Evolutionary conservation across 1,140 invertebrate species (phyloP).

Genomic region (Leptinotarsa lineolata): DNA sequence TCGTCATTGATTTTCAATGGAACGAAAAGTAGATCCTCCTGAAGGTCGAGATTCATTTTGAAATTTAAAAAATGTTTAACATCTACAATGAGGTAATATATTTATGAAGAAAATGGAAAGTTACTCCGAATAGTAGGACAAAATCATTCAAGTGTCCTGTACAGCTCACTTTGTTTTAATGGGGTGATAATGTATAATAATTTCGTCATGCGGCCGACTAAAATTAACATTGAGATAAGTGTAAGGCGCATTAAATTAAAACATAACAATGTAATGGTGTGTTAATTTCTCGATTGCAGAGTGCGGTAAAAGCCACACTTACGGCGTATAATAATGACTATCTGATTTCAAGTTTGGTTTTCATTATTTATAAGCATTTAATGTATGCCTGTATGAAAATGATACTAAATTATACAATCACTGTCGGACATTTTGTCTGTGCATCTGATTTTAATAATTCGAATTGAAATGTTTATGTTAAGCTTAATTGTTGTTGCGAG

Average conservation of each 20-base stretch:
- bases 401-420: neutral
- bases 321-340: conserved; percentile 4
- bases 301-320: conserved; percentile 11
- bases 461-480: neutral
- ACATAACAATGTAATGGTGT: conserved; percentile 8
- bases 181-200: conserved; percentile 1
- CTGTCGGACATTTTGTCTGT: neutral
- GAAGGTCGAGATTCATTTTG: too few species aligned
- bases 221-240: conserved; percentile 6
- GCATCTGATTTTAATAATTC: neutral
- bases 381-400: neutral
- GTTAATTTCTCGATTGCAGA: neutral
- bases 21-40: too few species aligned
- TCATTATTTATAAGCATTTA: conserved; percentile 3
- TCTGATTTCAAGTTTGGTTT: conserved; percentile 8
- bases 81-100: too few species aligned
- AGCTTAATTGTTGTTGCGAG: too few species aligned
- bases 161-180: neutral
- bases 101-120: neutral
- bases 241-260: conserved; percentile 6
- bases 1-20: too few species aligned
- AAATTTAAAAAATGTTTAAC: too few species aligned
- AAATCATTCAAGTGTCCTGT: neutral
- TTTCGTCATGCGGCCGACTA: neutral
- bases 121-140: neutral